These are phyloP conservation scores for Iphiclides podalirius DNA, from an alignment of 2,888 invertebrate species.

Conservation along the genomic window DNA sequence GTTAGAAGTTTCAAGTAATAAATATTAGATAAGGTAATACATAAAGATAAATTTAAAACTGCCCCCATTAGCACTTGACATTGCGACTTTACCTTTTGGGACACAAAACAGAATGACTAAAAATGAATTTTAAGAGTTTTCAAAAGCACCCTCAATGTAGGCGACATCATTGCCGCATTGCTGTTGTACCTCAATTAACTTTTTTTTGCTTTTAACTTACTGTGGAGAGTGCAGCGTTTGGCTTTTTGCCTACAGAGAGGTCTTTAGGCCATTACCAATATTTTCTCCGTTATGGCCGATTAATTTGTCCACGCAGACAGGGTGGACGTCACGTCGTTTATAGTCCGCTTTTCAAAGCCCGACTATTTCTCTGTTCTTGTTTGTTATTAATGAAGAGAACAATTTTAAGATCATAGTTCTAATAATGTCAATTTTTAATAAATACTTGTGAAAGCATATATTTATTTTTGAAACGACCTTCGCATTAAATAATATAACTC, in stretches of 20 bases:
- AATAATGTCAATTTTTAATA: no score
- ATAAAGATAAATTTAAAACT: constrained; percentile 1
- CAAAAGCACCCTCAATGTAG: constrained; percentile 24
- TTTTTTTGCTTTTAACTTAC: constrained; percentile 25
- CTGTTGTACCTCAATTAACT: constrained; percentile 20
- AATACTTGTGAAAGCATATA: no score
- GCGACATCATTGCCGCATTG: constrained; percentile 24
- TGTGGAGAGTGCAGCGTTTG: constrained; percentile 21
- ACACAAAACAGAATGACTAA: constrained; percentile 22
- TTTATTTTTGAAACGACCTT: no score
- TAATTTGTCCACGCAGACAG: constrained; percentile 38
- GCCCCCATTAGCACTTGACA: constrained; percentile 7
- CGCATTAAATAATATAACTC: no score
- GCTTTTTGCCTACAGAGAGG: constrained; percentile 28
- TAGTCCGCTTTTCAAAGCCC: constrained; percentile 15
- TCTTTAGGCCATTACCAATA: constrained; percentile 34
- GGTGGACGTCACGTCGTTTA: constrained; percentile 25
- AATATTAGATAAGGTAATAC: no score
- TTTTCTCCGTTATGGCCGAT: constrained; percentile 39
- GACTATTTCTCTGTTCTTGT: background rate
- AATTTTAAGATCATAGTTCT: no score
- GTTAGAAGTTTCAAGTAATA: no score
- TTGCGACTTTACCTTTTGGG: constrained; percentile 4
- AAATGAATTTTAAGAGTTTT: constrained; percentile 26
- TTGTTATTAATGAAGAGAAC: no score